phyloP scores from a whole-genome alignment of 2,888 invertebrate species.

The Epistrophella euchroma region DNA sequence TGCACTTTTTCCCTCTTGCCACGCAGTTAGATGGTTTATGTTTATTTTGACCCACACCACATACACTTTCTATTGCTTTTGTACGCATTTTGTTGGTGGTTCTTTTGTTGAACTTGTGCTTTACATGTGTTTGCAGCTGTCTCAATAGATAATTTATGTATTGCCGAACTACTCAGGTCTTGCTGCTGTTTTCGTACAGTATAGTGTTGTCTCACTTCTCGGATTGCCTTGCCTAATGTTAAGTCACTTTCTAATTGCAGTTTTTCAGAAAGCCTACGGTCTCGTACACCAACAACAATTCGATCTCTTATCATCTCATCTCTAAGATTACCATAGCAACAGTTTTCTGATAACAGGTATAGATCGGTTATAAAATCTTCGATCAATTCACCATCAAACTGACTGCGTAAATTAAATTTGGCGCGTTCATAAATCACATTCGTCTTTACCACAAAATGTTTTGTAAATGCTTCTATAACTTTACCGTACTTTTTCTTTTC shows the following conservation, averaged over 20 bases:
- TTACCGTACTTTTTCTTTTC: too few species aligned
- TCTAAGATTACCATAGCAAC: not conserved
- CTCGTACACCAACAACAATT: not conserved
- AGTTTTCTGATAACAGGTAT: not conserved
- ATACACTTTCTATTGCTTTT: not conserved
- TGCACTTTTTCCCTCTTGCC: not conserved
- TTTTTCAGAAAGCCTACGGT: not conserved
- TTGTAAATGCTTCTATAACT: too few species aligned
- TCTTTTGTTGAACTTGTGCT: not conserved
- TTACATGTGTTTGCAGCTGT: not conserved
- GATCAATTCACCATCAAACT: too few species aligned
- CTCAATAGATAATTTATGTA: not conserved
- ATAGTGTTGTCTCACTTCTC: not conserved
- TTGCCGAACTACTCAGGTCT: not conserved
- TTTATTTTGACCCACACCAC: not conserved
- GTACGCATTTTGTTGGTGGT: not conserved
- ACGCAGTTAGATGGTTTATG: not conserved
- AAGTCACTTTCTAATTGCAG: not conserved
- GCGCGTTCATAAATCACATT: too few species aligned
- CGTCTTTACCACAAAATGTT: too few species aligned
- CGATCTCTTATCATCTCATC: not conserved
- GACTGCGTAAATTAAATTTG: too few species aligned
- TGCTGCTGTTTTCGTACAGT: not conserved
- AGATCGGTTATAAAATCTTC: not conserved
- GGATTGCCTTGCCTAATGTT: not conserved